A percentile compares a stretch with the other conserved stretches of the same genome.
These are phyloP conservation scores for Andrena praecox DNA, from an alignment of 2,888 invertebrate species.

Conservation along the genomic window DNA sequence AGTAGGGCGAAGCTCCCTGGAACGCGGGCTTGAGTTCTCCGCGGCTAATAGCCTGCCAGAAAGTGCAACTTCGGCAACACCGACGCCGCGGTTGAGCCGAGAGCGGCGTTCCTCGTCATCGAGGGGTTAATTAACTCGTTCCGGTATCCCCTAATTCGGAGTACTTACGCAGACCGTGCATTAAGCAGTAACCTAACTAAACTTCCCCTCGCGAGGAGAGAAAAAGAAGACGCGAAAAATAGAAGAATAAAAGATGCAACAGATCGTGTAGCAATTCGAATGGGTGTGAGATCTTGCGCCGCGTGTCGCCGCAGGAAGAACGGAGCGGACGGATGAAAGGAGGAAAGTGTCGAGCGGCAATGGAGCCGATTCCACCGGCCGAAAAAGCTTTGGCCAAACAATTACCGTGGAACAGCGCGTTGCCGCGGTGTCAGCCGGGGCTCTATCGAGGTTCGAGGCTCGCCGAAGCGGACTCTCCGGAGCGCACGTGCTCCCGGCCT, in stretches of 20 bases:
- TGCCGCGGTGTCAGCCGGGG: conserved; percentile 23
- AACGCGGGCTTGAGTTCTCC: too few species aligned
- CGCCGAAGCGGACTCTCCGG: conserved; percentile 47
- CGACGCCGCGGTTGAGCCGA: too few species aligned
- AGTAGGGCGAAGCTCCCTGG: too few species aligned
- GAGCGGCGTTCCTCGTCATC: too few species aligned
- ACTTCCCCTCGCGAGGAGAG: too few species aligned
- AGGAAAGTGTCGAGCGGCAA: conserved; percentile 41
- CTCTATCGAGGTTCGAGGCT: conserved; percentile 38
- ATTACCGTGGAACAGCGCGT: conserved; percentile 55
- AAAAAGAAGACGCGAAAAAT: neutral
- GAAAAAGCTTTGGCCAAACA: conserved; percentile 57
- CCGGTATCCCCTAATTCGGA: too few species aligned
- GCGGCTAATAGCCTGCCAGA: too few species aligned
- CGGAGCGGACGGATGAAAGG: conserved; percentile 21
- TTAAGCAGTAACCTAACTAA: too few species aligned
- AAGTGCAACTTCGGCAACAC: too few species aligned
- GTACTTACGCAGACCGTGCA: too few species aligned
- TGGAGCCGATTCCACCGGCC: conserved; percentile 45
- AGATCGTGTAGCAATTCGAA: neutral
- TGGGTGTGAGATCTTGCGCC: conserved; percentile 41
- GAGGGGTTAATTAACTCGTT: too few species aligned
- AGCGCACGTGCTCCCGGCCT: conserved; percentile 47
- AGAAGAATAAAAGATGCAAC: too few species aligned
- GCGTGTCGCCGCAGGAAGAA: neutral